phyloP scores from a whole-genome alignment of 2,888 invertebrate genomes.

The Carabus problematicus region DNA sequence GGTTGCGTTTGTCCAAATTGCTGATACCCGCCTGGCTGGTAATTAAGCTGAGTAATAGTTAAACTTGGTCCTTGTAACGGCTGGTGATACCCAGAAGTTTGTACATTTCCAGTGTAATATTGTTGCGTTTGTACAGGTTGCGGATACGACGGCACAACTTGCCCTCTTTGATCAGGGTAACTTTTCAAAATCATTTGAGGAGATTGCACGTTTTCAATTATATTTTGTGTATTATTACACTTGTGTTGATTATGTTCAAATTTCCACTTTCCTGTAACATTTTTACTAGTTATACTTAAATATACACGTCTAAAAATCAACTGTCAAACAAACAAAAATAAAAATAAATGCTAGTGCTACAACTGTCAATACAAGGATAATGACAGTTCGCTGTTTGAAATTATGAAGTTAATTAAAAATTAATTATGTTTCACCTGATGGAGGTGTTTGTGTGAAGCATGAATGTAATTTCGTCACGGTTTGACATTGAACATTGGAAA shows the following conservation, averaged over 20 bases:
- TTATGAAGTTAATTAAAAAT: background rate
- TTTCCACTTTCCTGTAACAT: no score
- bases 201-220: background rate
- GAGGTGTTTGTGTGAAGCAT: slow-evolving; percentile 22
- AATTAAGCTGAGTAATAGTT: slow-evolving; percentile 31
- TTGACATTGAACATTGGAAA: slow-evolving; percentile 32
- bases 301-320: no score
- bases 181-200: slow-evolving; percentile 17
- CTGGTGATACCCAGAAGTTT: no score
- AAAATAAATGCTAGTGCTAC: no score
- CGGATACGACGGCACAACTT: no score
- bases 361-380: no score
- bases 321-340: no score
- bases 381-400: no score
- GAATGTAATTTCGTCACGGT: slow-evolving; percentile 25
- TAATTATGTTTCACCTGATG: slow-evolving; percentile 19
- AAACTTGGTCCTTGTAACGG: slow-evolving; percentile 22
- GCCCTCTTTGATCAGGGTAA: background rate
- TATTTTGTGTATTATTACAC: no score
- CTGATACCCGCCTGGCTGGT: slow-evolving; percentile 33
- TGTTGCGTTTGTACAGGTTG: no score
- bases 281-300: background rate
- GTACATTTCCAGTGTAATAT: no score
- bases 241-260: no score
- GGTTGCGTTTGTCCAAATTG: slow-evolving; percentile 18